phyloP scores from a whole-genome alignment of 1,140 invertebrate genomes.

The Listronotus bonariensis region DNA sequence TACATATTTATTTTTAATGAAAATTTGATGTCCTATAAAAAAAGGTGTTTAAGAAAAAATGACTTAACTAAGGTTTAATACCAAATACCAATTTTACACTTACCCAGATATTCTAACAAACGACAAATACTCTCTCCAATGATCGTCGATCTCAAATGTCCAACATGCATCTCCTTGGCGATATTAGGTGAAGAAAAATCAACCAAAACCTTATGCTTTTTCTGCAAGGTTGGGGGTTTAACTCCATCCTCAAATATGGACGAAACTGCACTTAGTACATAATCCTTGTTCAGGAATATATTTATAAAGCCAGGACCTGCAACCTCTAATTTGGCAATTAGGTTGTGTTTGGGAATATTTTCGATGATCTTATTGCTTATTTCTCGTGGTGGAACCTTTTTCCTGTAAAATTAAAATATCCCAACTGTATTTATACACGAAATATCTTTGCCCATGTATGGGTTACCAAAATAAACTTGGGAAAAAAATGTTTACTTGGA shows the following conservation, averaged over 20 bases:
- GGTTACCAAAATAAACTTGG: too few relatives aligned
- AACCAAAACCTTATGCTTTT: conserved; percentile 77
- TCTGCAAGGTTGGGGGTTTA: conserved; percentile 67
- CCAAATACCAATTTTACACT: not conserved
- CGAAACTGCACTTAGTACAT: conserved; percentile 67
- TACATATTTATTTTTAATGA: too few relatives aligned
- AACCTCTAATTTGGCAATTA: conserved; percentile 81
- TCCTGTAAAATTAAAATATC: conserved; percentile 51
- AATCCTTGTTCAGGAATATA: conserved; percentile 76
- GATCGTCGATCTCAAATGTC: conserved; percentile 96
- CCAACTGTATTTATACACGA: too few relatives aligned
- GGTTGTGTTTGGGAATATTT: conserved; percentile 65
- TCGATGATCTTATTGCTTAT: conserved; percentile 81
- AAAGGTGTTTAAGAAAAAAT: too few relatives aligned
- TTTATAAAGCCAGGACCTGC: conserved; percentile 96
- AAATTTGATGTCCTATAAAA: too few relatives aligned
- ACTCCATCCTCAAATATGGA: conserved; percentile 75
- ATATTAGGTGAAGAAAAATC: conserved; percentile 99
- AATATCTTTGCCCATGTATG: too few relatives aligned
- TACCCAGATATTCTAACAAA: conserved; percentile 82
- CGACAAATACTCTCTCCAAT: conserved; percentile 93
- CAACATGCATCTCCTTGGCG: conserved; percentile 99
- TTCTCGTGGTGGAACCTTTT: conserved; percentile 70
- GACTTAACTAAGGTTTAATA: too few relatives aligned
- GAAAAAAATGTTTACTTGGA: too few relatives aligned